Base-by-base conservation (phyloP, 2,113 vertebrate species). In the Aegotheles bennettii region DNA sequence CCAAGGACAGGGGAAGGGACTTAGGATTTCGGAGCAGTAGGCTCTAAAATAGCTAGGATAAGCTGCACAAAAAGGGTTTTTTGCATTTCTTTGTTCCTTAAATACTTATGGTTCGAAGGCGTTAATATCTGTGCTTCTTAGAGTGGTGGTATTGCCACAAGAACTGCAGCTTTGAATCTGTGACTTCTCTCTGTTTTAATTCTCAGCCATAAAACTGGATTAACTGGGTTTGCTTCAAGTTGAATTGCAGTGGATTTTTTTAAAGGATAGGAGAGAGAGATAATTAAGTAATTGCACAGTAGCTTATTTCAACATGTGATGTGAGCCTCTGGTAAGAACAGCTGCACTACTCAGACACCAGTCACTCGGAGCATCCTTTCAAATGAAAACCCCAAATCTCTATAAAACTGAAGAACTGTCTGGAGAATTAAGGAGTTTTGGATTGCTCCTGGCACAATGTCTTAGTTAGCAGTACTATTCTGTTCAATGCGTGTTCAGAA, bases 251-350 rank as follows among this genome's bases (percentile, higher is more conserved):
- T 61, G 88, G 75, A 10, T 77, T 74, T 93, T 95, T 90, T 93
- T 79, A 23, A 91, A 36, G 94, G 76, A 15, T 91, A 88, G 92
- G 82, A 33, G 84, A 77, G 94, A 78, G 91, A 88, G 54, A 96
- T 94, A 96, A 96, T 96, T 88, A 94, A 95, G 94, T 93, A 94
- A 96, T 95, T 96, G 96, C 90, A 95, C 83, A 95, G 88, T 94
- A 93, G 85, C 83, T 95, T 95, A 78, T 93, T 96, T 78, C 88
- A 83, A 63, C 76, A 56, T 74, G 67, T 50, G 85, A 91, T 94
- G 75, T 51, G 76, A 96, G 92, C 75, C 88, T 96, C 56, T 96
- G 85, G 90, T 94, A 86, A 78, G 94, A 93, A 18, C 85, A 96
- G 95, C 94, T 95, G 92, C 87, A 51, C 87, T 74, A 8, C 90